Evolutionary conservation across 1,140 invertebrate genomes (phyloP).

Genomic region (Bombus confusus): DNA sequence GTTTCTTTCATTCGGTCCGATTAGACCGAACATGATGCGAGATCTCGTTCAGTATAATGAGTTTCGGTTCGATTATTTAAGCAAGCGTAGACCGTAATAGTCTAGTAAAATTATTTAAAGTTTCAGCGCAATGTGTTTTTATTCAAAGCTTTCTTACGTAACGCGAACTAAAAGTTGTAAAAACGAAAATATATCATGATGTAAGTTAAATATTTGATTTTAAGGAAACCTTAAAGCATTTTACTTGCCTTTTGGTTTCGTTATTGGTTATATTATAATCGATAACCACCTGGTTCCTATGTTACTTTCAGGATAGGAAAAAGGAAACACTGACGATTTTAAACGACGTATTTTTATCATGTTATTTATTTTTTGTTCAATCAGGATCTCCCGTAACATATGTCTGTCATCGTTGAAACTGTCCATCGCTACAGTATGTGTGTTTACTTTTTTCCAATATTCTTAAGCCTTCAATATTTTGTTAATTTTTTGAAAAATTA

Average conservation of each 20-base stretch:
- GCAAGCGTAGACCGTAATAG: background rate
- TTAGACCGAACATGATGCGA: background rate
- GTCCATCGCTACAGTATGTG: constrained; percentile 66
- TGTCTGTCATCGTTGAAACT: constrained; percentile 67
- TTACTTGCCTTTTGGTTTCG: background rate
- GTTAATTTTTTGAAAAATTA: constrained; percentile 28
- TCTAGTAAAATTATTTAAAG: constrained; percentile 8
- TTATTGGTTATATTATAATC: background rate
- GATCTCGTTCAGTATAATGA: background rate
- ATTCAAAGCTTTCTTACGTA: constrained; percentile 18
- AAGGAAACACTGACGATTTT: constrained; percentile 34
- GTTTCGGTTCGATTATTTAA: background rate
- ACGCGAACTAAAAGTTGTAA: background rate
- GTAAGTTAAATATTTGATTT: constrained; percentile 1
- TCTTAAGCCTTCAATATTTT: background rate
- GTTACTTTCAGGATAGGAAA: constrained; percentile 58
- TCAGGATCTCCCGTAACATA: constrained; percentile 62
- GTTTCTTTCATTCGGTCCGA: background rate
- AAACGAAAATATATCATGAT: constrained; percentile 1
- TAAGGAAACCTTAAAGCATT: background rate
- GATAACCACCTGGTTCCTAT: background rate
- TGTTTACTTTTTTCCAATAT: background rate
- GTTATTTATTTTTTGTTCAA: constrained; percentile 71
- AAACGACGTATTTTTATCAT: constrained; percentile 65
- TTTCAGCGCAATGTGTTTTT: background rate